Base-by-base conservation (phyloP, 2,113 vertebrate species). In the Varanus salvator region DNA sequence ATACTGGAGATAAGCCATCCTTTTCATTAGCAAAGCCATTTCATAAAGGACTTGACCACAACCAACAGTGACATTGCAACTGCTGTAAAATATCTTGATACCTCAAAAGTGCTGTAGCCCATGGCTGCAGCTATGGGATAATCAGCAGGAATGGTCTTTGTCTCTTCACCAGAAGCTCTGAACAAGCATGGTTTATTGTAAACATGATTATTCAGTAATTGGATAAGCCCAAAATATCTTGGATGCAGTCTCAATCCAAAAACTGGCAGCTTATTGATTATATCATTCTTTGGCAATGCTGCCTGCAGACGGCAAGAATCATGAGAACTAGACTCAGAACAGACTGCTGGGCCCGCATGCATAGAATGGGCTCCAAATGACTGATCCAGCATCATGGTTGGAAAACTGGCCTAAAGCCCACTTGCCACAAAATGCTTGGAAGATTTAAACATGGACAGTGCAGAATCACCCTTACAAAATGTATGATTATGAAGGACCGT, bases 201-300 rank as follows among this genome's bases (percentile, higher is more conserved):
- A 96, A 96, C 92, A 96, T 92, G 94, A 95, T 96, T 96, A 95
- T 96, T 96, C 84, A 4, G 94, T 96, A 96, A 96, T 94, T 96
- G 95, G 93, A 95, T 96, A 96, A 96, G 95, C 95, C 90, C 90
- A 96, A 96, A 96, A 95, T 96, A 96, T 95, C 95, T 93, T 95
- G 94, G 94, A 96, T 96, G 34, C 89, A 93, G 87, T 75, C 91
- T 90, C 93, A 89, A 96, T 96, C 94, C 94, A 96, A 96, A 92
- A 94, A 93, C 83, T 96, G 96, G 94, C 95, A 96, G 93, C 92
- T 93, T 95, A 94, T 94, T 94, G 94, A 96, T 96, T 96, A 93
- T 96, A 95, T 96, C 95, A 95, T 94, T 96, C 88, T 94, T 94
- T 96, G 96, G 96, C 95, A 96, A 95, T 95, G 91, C 92, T 90